Percentiles rank a stretch among this genome's conserved stretches.
phyloP scores from a whole-genome alignment of 1,140 invertebrate genomes.

The Manduca sexta region DNA sequence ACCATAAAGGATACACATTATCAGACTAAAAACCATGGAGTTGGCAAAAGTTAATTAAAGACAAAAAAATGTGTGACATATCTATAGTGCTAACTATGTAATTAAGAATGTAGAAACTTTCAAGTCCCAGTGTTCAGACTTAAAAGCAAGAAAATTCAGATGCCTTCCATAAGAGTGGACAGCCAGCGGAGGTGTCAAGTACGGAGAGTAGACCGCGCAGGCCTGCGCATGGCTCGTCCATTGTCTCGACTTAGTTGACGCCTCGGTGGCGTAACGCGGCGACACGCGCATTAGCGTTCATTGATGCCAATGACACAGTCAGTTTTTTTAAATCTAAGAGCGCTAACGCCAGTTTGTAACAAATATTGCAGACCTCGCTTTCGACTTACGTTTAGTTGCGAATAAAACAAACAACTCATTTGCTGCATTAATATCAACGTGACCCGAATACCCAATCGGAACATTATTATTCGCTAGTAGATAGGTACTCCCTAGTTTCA shows the following conservation, averaged over 20 bases:
- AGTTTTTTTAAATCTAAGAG: too few species aligned
- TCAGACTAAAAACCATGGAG: not conserved
- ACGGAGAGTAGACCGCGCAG: constrained; percentile 33
- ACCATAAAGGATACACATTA: constrained; percentile 20
- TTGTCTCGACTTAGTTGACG: constrained; percentile 46
- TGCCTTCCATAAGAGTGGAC: constrained; percentile 39
- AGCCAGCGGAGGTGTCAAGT: constrained; percentile 31
- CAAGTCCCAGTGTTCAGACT: constrained; percentile 36
- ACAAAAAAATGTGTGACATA: constrained; percentile 1
- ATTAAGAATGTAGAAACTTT: constrained; percentile 7
- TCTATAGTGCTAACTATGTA: not conserved
- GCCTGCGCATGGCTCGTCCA: too few species aligned
- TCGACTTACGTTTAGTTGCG: constrained; percentile 15
- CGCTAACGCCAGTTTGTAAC: too few species aligned
- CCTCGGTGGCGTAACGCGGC: constrained; percentile 51
- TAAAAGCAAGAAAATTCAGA: constrained; percentile 36
- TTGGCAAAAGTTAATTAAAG: not conserved
- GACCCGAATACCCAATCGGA: constrained; percentile 57
- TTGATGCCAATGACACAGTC: constrained; percentile 35
- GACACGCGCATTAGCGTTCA: constrained; percentile 63
- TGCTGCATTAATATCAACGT: constrained; percentile 38
- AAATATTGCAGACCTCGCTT: constrained; percentile 14
- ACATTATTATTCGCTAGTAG: constrained; percentile 53
- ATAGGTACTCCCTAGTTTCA: constrained; percentile 42
- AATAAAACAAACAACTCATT: constrained; percentile 46